Evolutionary conservation across 2,113 vertebrate genomes (phyloP).

Genomic region (Haemorhous mexicanus): DNA sequence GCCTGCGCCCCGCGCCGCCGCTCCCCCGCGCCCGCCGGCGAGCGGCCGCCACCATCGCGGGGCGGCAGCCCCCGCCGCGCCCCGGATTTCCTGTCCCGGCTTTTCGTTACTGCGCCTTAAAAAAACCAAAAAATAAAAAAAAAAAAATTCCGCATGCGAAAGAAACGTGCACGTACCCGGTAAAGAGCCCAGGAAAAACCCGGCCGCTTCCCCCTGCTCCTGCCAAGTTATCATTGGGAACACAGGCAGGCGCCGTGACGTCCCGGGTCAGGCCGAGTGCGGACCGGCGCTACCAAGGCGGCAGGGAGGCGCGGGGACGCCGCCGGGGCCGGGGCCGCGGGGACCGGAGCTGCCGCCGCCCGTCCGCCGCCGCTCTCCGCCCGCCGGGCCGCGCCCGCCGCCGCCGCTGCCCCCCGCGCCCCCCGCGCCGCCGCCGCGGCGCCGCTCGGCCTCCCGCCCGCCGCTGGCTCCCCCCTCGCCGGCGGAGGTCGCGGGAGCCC

Average conservation of each 20-base stretch:
- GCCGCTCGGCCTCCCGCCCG: no score
- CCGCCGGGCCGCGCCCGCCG: no score
- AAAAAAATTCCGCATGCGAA: not conserved
- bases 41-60: not conserved
- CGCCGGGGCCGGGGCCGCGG: no score
- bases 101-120: not conserved
- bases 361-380: no score
- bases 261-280: not conserved
- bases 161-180: not conserved
- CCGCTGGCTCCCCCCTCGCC: no score
- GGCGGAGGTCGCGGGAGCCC: no score
- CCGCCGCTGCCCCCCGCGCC: no score
- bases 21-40: conserved; percentile 33
- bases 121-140: not conserved
- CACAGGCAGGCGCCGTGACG: not conserved
- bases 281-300: not conserved
- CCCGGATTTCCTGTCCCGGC: not conserved
- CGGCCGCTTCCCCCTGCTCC: not conserved
- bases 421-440: no score
- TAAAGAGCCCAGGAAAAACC: not conserved
- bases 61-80: not conserved
- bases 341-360: no score
- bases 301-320: no score
- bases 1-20: conserved; percentile 39
- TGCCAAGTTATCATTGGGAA: not conserved